Evolutionary conservation across 1,140 invertebrate species (phyloP).

Genomic region (Drosophila nikananu): DNA sequence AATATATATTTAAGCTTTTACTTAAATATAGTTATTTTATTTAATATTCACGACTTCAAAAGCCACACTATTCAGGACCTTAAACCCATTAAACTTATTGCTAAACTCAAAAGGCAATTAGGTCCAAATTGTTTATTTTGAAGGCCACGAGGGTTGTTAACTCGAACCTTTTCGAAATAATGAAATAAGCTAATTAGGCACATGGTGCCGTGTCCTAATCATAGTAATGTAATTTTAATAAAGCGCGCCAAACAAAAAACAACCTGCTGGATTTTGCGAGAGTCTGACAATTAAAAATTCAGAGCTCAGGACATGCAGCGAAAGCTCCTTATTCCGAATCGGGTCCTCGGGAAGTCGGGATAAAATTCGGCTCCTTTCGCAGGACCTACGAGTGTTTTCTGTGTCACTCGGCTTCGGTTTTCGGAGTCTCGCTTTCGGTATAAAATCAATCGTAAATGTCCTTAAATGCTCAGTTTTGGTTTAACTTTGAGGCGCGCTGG

Average conservation of each 20-base stretch:
- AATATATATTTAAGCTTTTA: background rate
- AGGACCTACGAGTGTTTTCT: slow-evolving; percentile 52
- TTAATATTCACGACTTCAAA: background rate
- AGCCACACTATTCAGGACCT: background rate
- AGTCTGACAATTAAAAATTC: background rate
- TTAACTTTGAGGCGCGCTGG: slow-evolving; percentile 70
- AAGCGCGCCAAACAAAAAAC: slow-evolving; percentile 69
- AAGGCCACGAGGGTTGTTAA: background rate
- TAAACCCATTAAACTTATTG: background rate
- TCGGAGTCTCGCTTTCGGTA: slow-evolving; percentile 65
- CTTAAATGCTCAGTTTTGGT: slow-evolving; percentile 83
- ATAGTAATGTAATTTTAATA: slow-evolving; percentile 49
- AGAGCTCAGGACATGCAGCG: slow-evolving; percentile 8
- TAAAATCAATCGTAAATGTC: slow-evolving; percentile 84
- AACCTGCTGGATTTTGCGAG: slow-evolving; percentile 64
- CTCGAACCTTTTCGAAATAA: slow-evolving; percentile 14
- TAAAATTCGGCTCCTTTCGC: slow-evolving; percentile 35
- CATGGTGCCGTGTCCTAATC: slow-evolving; percentile 43
- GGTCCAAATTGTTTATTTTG: background rate
- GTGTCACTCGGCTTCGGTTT: slow-evolving; percentile 60
- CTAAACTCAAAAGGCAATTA: slow-evolving; percentile 12
- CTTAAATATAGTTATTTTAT: background rate
- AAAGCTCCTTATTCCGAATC: slow-evolving; percentile 63
- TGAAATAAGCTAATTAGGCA: slow-evolving; percentile 48
- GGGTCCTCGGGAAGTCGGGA: slow-evolving; percentile 8